Base-by-base conservation (phyloP, 2,797 vertebrate genomes). In the Falco novaeseelandiae region DNA sequence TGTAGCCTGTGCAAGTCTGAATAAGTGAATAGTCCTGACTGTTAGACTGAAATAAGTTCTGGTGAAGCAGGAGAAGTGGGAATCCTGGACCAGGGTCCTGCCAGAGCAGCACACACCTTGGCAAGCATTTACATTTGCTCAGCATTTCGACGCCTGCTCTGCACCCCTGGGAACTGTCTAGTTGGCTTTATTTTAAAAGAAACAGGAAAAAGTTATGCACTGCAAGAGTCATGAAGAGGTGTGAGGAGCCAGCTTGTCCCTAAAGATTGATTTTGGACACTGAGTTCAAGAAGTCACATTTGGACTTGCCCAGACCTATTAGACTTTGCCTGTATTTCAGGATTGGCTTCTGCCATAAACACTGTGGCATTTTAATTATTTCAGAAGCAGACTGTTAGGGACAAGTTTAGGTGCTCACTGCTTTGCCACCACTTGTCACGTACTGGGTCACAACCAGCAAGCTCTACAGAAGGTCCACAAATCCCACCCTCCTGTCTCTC, bases 211-310 rank as follows among this genome's bases (percentile, higher is more conserved):
- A 51, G 46, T 78, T 69, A 76, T 6, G 19, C 44, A 84, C 36
- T 96, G 54, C 70, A 84, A 87, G 66, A 89, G 51, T 42, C 44
- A 78, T 78, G 90, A 86, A 76, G 86, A 87, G 63, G 77, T 89
- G 73, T 90, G 90, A 94, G 88, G 87, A 90, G 91, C 72, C 93
- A 95, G 72, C 72, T 78, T 84, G 69, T 93, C 83, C 88, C 46
- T 61, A 17, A 89, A 93, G 90, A 40, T 10, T 51, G 69, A 44
- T 87, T 93, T 93, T 86, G 51, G 62, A n/a, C 5, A 3, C 27
- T 30, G 58, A 90, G 58, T 76, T 66, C 2, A 7, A 87, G 46
- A 87, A 93, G 69, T 69, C 58, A 49, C 76, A 40, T 86, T 95
- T 93, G 73, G 72, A 67, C 69, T 91, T 54, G 36, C 59, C 48